Evolutionary conservation across 2,797 vertebrate genomes (phyloP), one percentile per base, ranked within the genome.

Genomic region (Crotalus adamanteus): DNA sequence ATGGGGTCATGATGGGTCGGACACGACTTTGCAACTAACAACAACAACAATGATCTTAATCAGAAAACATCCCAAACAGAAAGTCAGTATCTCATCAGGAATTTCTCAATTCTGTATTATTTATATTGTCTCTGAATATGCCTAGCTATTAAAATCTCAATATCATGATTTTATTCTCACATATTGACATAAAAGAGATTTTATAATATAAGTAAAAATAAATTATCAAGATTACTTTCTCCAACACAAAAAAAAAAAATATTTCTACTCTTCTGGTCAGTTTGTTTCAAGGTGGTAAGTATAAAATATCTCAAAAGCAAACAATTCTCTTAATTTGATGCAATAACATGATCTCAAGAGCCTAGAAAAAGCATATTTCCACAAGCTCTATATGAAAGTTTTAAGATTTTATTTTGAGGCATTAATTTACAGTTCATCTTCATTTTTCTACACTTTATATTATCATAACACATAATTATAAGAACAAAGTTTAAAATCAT

Each of bases 401-500:
- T n/a, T 47, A 85, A 55, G 57, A 85, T 85, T 85, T 89, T 92
- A 89, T 83, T 89, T 88, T 53, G 37, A 18, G 57, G 12, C 26
- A 92, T 85, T 69, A 65, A 87, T 92, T 89, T 89, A 57, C 59
- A 89, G 51, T 6, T 16, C 88, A 92, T 83, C 55, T 53, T 89
- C 59, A 53, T 86, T 65, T 88, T 63, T 28, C n/a, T 61, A 22
- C 9, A 86, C 22, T 91, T 63, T 55, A 83, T 42, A n/a, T 18
- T 56, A 26, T 86, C 86, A 87, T 59, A 92, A 85, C 59, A 25
- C 31, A 57, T 65, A 92, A 89, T 89, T 88, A 92, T 73, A 61
- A 90, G 87, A 86, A 90, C 61, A 86, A 90, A 92, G 60, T 60
- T 87, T 90, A 92, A 92, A 89, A 73, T 53, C 60, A 92, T 86